A percentile compares a stretch with the other conserved stretches of the same genome.
phyloP scores from a whole-genome alignment of 2,797 vertebrate species.

The Enteromius paludinosus region DNA sequence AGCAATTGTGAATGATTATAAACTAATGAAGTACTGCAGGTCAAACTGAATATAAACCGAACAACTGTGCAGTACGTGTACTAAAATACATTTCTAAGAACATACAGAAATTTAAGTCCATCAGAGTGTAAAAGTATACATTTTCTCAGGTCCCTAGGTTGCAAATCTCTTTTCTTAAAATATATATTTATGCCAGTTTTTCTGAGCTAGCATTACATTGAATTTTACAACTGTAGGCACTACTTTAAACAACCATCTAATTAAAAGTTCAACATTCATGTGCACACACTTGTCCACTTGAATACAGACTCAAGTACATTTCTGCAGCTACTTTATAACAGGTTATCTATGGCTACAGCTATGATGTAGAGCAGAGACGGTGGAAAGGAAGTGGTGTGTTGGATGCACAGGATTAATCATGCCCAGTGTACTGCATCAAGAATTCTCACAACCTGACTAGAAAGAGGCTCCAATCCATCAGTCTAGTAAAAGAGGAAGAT shows the following conservation, averaged over 20 bases:
- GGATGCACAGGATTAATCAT: background rate
- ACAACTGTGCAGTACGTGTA: background rate
- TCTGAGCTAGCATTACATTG: background rate
- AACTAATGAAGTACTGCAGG: conserved; percentile 1
- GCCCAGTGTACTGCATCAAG: background rate
- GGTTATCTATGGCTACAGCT: background rate
- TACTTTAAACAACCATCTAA: background rate
- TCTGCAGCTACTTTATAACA: background rate
- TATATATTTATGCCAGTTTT: background rate
- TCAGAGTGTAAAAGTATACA: background rate
- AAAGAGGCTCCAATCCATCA: background rate
- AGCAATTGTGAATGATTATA: background rate
- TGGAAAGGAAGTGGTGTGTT: background rate
- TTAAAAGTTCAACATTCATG: background rate
- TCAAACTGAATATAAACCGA: background rate
- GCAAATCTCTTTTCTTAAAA: background rate
- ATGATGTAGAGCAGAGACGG: background rate
- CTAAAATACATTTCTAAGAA: background rate
- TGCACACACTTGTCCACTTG: too few relatives aligned
- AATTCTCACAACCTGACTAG: background rate
- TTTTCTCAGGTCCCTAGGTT: background rate
- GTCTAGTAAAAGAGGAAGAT: background rate
- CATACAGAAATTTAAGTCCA: background rate
- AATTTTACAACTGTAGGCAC: background rate
- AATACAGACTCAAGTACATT: background rate